Percentiles rank a stretch among this genome's conserved stretches.
Conservation (phyloP, 53 echinoderm and acorn worm genomes). For the Patiria pectinifera region DNA sequence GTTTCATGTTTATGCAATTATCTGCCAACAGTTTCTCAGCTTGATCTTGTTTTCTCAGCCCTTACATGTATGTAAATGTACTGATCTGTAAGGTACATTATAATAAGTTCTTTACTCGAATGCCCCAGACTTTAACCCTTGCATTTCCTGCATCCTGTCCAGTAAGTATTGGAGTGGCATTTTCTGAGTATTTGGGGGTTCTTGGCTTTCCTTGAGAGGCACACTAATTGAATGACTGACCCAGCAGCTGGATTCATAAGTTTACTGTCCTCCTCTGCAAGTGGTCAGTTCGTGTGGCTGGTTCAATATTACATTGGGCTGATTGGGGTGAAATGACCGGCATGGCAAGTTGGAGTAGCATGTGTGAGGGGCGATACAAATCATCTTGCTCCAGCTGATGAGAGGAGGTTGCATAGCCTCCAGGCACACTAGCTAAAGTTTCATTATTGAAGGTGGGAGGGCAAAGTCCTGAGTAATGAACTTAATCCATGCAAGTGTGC, state of each 20-base stretch:
- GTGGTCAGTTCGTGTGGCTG: background rate
- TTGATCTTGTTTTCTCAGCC: too few relatives aligned
- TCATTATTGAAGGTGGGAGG: background rate
- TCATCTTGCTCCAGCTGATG: background rate
- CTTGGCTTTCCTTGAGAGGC: constrained; percentile 23
- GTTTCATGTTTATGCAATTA: too few relatives aligned
- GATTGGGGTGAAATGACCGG: background rate
- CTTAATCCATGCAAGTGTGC: background rate
- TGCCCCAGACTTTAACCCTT: background rate
- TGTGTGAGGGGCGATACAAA: background rate
- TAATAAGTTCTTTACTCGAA: background rate
- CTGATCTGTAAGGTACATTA: too few relatives aligned
- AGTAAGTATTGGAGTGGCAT: constrained; percentile 7
- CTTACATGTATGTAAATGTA: too few relatives aligned
- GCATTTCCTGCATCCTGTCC: background rate
- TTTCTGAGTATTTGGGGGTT: background rate
- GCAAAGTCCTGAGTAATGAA: background rate
- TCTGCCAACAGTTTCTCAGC: too few relatives aligned
- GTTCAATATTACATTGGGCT: background rate
- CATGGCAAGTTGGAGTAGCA: background rate
- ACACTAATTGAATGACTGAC: constrained; percentile 2
- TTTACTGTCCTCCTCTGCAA: background rate
- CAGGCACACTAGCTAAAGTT: background rate
- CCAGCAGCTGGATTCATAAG: constrained; percentile 25
- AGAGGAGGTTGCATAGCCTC: background rate